Percentiles rank a stretch among this genome's conserved stretches.
phyloP scores from a whole-genome alignment of 2,797 vertebrate genomes.

The Enteromius treurensis region DNA sequence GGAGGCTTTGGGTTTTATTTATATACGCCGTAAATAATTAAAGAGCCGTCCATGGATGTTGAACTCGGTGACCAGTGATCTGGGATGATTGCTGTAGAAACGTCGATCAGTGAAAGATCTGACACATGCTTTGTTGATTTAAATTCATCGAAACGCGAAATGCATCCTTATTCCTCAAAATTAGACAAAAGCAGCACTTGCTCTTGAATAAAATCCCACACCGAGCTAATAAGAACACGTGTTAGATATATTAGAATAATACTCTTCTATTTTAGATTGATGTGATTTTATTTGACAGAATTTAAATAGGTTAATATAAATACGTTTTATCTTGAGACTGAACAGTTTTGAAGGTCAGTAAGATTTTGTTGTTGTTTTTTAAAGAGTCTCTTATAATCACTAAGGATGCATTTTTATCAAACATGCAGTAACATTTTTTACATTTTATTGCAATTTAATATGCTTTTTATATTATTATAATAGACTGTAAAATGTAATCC shows the following conservation, averaged over 20 bases:
- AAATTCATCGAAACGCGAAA: not conserved
- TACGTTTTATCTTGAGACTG: too few relatives aligned
- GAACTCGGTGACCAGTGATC: slow-evolving; percentile 36
- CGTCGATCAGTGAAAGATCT: not conserved
- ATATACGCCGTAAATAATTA: slow-evolving; percentile 53
- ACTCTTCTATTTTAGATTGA: not conserved
- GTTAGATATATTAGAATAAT: not conserved
- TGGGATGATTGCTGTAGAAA: slow-evolving; percentile 5
- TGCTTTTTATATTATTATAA: not conserved
- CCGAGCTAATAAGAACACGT: not conserved
- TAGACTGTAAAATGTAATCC: not conserved
- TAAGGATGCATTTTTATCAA: not conserved
- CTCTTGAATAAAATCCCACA: not conserved
- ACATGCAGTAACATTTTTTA: too few relatives aligned
- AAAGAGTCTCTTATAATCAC: too few relatives aligned
- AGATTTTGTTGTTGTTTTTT: too few relatives aligned
- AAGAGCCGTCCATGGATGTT: slow-evolving; percentile 26
- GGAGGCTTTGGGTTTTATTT: slow-evolving; percentile 48
- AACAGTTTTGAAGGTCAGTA: too few relatives aligned
- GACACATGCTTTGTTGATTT: not conserved
- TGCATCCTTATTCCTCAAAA: not conserved
- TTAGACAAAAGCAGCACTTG: not conserved
- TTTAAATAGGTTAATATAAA: not conserved
- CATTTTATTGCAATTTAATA: not conserved
- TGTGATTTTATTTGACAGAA: not conserved